Conservation (phyloP, 2,888 invertebrate genomes). For the Trissolcus japonicus region DNA sequence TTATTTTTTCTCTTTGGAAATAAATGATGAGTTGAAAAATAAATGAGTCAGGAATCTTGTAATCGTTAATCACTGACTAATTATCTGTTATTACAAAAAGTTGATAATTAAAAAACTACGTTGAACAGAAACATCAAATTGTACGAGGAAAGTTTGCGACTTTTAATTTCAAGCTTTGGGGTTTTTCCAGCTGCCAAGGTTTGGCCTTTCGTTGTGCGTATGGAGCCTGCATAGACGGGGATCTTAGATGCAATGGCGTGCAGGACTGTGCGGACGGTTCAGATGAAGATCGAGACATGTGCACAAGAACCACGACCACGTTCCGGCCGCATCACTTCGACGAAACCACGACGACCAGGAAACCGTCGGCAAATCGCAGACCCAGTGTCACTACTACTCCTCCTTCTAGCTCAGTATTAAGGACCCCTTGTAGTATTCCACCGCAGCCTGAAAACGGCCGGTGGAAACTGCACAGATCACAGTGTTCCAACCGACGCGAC, state of each 20-base stretch:
- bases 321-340: not conserved
- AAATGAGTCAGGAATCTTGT: no score
- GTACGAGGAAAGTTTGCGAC: not conserved
- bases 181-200: slow-evolving; percentile 68
- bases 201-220: slow-evolving; percentile 73
- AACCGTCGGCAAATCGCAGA: not conserved
- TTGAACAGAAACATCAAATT: no score
- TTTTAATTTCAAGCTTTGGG: not conserved
- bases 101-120: no score
- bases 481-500: slow-evolving; percentile 60
- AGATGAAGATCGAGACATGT: slow-evolving; percentile 69
- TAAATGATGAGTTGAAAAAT: no score
- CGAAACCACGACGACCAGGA: not conserved
- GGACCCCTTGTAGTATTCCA: slow-evolving; percentile 62
- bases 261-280: slow-evolving; percentile 74
- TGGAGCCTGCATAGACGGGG: slow-evolving; percentile 74
- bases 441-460: slow-evolving; percentile 66
- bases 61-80: no score
- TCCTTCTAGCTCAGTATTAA: slow-evolving; percentile 3
- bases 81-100: no score
- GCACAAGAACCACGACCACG: slow-evolving; percentile 52
- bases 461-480: slow-evolving; percentile 64
- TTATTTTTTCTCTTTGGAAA: not conserved
- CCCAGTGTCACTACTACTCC: not conserved
- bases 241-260: slow-evolving; percentile 70